A percentile compares a stretch with the other conserved stretches of the same genome.
Evolutionary conservation across 1,140 invertebrate species (phyloP).

Genomic region (Hylaeus anthracinus): DNA sequence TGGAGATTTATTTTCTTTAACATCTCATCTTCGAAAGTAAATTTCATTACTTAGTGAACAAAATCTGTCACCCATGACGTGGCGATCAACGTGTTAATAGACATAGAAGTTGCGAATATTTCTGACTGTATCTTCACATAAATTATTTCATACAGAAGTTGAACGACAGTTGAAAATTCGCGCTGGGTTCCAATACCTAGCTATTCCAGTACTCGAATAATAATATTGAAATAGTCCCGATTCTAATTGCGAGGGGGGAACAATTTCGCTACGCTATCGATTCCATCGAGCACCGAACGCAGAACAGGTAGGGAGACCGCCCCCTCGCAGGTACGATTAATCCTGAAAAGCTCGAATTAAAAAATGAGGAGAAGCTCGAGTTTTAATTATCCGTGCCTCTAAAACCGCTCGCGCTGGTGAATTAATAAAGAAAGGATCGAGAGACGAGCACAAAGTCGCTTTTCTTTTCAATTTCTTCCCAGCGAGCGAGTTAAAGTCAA

Average conservation of each 20-base stretch:
- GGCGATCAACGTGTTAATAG: too few species aligned
- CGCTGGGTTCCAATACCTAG: too few species aligned
- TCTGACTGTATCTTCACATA: too few species aligned
- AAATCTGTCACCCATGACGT: too few species aligned
- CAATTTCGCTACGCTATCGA: constrained; percentile 18
- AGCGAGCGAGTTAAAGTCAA: constrained; percentile 26
- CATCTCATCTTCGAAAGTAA: too few species aligned
- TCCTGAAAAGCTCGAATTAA: constrained; percentile 26
- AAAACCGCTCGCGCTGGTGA: constrained; percentile 18
- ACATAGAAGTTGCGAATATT: too few species aligned
- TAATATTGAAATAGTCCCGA: too few species aligned
- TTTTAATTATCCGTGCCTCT: constrained; percentile 40
- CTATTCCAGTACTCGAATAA: too few species aligned
- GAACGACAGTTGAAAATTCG: too few species aligned
- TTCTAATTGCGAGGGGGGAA: not conserved
- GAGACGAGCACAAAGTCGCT: constrained; percentile 8
- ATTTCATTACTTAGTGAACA: too few species aligned
- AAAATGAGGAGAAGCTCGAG: constrained; percentile 29
- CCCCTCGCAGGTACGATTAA: constrained; percentile 35
- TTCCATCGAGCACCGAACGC: not conserved
- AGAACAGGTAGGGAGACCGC: not conserved
- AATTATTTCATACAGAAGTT: too few species aligned
- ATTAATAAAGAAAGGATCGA: constrained; percentile 47
- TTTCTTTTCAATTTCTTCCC: constrained; percentile 28
- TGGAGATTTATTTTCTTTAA: too few species aligned